Base-by-base conservation (phyloP, 2,113 vertebrate genomes). In the Balaeniceps rex region DNA sequence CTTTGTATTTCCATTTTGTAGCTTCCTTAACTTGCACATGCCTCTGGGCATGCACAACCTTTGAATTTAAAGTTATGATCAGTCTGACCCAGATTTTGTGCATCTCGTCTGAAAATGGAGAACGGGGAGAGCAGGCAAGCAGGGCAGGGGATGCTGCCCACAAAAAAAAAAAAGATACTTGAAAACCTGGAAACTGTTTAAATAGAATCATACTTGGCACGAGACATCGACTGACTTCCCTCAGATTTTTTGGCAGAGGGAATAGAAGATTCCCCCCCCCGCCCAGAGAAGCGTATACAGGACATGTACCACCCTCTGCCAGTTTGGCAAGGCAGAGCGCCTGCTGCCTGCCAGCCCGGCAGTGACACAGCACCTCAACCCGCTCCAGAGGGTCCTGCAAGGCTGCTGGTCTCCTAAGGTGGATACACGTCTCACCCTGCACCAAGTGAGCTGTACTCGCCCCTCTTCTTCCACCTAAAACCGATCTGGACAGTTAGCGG, bases 391-490 rank as follows among this genome's bases (percentile, higher is more conserved):
- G 11, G 78, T 11, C 54, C 72, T 21, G 54, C 55, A 4, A 29
- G 46, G 26, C 72, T 14, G 38, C 49, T 5, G n/a, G 5, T 5
- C 17, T 24, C 51, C 55, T 10, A 4, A 7, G 9, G 26, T 1
- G 4, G 19, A 15, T 1, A 15, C 58, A 5, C 1, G 0, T 8
- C 58, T 31, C 72, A 2, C 21, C 52, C 79, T 8, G 31, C 11
- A 7, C 28, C 60, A 8, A 2, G 6, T 0, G 4, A 40, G 38
- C 75, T 4, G 19, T 0, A 1, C 15, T 9, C 36, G 0, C 44
- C 52, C 22, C 91, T 5, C 11, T 3, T 19, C 38, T 9, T 19
- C 70, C 42, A 7, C n/a, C 2, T 4, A 1, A 14, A 7, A 4
- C 29, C 2, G 4, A 5, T 2, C 11, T 3, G 21, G 25, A 18